phyloP scores from a whole-genome alignment of 2,113 vertebrate species.

The Callocephalon fimbriatum region DNA sequence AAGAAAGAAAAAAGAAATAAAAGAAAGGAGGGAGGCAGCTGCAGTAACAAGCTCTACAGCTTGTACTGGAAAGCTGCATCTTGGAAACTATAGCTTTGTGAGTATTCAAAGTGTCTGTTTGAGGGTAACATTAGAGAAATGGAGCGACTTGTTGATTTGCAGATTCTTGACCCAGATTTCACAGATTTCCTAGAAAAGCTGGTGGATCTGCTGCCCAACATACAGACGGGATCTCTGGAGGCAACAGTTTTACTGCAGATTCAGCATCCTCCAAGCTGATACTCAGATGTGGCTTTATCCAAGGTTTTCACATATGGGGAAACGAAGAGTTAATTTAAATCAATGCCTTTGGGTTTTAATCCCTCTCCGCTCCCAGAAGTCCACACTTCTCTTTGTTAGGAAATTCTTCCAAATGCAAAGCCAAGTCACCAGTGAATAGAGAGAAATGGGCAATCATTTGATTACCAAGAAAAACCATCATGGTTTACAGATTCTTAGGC shows the following conservation, averaged over 20 bases:
- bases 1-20: background rate
- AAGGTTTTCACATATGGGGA: background rate
- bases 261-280: background rate
- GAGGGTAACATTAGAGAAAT: background rate
- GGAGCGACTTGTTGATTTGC: background rate
- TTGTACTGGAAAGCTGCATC: background rate
- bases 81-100: background rate
- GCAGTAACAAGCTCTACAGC: background rate
- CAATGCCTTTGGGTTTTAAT: background rate
- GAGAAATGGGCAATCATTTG: background rate
- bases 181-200: slow-evolving; percentile 4
- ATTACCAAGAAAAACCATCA: background rate
- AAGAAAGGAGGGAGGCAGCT: background rate
- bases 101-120: background rate
- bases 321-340: background rate
- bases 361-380: background rate
- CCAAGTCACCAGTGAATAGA: background rate
- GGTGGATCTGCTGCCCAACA: background rate
- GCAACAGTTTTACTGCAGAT: background rate
- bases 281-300: background rate
- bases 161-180: background rate
- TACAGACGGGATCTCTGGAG: background rate
- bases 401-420: background rate
- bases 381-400: background rate
- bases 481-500: background rate